phyloP scores from a whole-genome alignment of 1,140 invertebrate species.

The Manduca sexta region DNA sequence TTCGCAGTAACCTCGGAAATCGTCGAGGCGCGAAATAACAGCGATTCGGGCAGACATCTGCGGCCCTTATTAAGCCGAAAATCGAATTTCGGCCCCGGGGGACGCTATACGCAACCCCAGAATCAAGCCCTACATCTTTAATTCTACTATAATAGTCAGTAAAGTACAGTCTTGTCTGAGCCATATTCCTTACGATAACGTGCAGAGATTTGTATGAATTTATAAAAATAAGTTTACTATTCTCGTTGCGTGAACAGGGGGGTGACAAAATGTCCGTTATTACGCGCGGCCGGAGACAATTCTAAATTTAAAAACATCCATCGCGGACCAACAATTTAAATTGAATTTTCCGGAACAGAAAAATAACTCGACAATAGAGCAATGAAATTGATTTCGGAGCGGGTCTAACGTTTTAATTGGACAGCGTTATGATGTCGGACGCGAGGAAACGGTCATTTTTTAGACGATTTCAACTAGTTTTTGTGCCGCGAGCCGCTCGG shows the following conservation, averaged over 20 bases:
- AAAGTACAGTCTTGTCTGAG: no score
- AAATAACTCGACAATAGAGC: neutral
- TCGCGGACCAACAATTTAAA: neutral
- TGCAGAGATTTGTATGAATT: no score
- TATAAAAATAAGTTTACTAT: no score
- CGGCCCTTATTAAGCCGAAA: constrained; percentile 2
- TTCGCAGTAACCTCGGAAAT: constrained; percentile 1
- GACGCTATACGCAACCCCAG: neutral
- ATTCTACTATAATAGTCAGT: no score
- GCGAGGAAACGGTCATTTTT: constrained; percentile 10
- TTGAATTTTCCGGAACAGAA: neutral
- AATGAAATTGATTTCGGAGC: neutral
- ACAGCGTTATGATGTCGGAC: neutral
- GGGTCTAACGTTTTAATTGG: constrained; percentile 4
- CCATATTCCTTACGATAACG: no score
- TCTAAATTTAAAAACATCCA: no score
- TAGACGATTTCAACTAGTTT: constrained; percentile 3
- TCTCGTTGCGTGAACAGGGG: no score
- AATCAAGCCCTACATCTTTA: no score
- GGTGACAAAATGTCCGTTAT: no score
- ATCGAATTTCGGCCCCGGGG: constrained; percentile 1
- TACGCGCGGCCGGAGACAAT: no score
- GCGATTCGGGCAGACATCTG: neutral
- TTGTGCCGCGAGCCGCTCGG: constrained; percentile 7
- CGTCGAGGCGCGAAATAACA: neutral